Evolutionary conservation across 2,113 vertebrate species (phyloP).

Genomic region (Elachura formosa): DNA sequence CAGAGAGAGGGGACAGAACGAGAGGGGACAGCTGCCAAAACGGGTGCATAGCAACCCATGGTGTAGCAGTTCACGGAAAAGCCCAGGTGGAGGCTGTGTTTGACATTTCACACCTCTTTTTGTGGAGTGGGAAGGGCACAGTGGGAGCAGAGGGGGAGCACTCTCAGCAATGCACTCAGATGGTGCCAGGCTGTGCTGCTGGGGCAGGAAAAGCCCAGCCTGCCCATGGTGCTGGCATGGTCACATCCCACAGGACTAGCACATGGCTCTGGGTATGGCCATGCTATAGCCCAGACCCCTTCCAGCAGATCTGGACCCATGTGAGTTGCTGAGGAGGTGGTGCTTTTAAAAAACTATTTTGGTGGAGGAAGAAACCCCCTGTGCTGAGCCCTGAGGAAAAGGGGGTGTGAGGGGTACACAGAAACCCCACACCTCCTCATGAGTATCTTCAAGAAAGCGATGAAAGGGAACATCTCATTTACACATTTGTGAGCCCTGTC

Average conservation of each 20-base stretch:
- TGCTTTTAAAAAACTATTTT: background rate
- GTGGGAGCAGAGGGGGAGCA: fast-evolving
- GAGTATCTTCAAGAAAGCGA: background rate
- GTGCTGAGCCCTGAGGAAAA: background rate
- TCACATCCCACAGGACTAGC: background rate
- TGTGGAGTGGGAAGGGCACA: no score
- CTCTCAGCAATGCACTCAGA: background rate
- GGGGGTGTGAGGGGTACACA: background rate
- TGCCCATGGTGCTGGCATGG: background rate
- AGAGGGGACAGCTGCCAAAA: background rate
- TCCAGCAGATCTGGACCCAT: background rate
- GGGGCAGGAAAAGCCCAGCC: background rate
- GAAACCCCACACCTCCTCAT: background rate
- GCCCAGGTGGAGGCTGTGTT: no score
- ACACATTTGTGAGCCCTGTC: background rate
- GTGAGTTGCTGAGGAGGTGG: background rate
- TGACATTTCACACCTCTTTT: background rate
- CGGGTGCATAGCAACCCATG: background rate
- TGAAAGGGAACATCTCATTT: background rate
- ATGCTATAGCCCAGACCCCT: fast-evolving
- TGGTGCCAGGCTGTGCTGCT: background rate
- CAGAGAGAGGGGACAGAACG: no score
- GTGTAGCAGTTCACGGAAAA: background rate
- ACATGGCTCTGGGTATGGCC: background rate
- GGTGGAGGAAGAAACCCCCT: background rate